Evolutionary conservation across 2,113 vertebrate genomes (phyloP), one percentile per base, ranked within the genome.

Genomic region (Noctilio leporinus): DNA sequence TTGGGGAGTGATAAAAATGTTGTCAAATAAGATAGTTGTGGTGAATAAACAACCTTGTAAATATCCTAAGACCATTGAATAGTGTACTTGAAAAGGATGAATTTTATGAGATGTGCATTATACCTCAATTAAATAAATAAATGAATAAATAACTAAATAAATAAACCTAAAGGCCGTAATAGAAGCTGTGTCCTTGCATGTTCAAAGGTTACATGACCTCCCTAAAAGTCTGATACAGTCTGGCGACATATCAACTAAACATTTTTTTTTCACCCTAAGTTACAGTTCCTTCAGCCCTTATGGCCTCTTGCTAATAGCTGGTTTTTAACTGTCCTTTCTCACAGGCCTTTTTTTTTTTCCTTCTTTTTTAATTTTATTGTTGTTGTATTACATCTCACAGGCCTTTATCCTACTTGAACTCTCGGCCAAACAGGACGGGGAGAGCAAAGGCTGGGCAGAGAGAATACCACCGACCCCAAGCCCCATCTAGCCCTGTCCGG

Each of bases 291-390:
- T 73, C 49, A 26, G 53, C 30, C 38, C 47, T 55, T 15, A 10
- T 38, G 30, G 28, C 64, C 1, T 38, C 62, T 49, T 81, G 35
- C 49, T 78, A 53, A 69, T 43, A 43, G 40, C 33, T 65, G 22
- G 8, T 59, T 47, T 88, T 82, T 55, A 45, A 72, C 72, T 92
- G n/a, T 53, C 89, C 33, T 95, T 96, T 70, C 72, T 83, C 16
- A 76, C 69, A 97, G 96, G 57, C 17, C 92, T 45, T 24, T 75
- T n/a, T n/a, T n/a, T n/a, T n/a, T n/a, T n/a, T n/a, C n/a, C n/a
- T n/a, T n/a, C n/a, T n/a, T n/a, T n/a, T n/a, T n/a, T n/a, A n/a
- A n/a, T n/a, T n/a, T n/a, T n/a, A n/a, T n/a, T n/a, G n/a, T n/a
- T n/a, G n/a, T n/a, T n/a, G n/a, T n/a, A n/a, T n/a, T n/a, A n/a